Percentiles rank a stretch among this genome's conserved stretches.
phyloP scores from a whole-genome alignment of 2,888 invertebrate genomes.

The Drosophila borealis region DNA sequence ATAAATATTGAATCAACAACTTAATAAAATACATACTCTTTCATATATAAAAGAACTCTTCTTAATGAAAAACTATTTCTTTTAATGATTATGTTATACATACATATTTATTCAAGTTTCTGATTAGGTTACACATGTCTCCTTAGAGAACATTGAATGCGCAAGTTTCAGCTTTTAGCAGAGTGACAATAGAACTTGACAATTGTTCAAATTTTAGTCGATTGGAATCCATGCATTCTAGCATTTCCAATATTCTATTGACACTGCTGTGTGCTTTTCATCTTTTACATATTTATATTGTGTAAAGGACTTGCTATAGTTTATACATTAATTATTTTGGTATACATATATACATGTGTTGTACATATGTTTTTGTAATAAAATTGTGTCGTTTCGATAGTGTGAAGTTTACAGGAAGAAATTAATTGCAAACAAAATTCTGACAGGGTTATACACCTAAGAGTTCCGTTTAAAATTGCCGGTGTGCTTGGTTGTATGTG shows the following conservation, averaged over 20 bases:
- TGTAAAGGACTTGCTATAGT: slow-evolving; percentile 31
- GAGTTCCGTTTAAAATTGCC: slow-evolving; percentile 22
- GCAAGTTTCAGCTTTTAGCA: slow-evolving; percentile 29
- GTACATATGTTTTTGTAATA: slow-evolving; percentile 25
- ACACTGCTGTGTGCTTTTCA: slow-evolving; percentile 6
- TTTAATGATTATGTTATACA: slow-evolving; percentile 55
- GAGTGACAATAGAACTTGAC: slow-evolving; percentile 8
- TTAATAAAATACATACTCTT: too few species aligned
- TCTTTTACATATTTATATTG: slow-evolving; percentile 34
- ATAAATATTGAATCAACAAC: slow-evolving; percentile 28
- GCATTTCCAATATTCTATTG: slow-evolving; percentile 8
- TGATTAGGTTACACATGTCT: slow-evolving; percentile 57
- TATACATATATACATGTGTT: slow-evolving; percentile 27
- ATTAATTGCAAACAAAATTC: slow-evolving; percentile 1
- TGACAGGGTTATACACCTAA: slow-evolving; percentile 17
- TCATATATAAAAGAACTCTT: too few species aligned
- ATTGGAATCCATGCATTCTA: neutral
- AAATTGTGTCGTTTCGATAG: slow-evolving; percentile 33
- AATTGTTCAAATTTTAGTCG: slow-evolving; percentile 6
- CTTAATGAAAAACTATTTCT: neutral
- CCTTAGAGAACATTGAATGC: slow-evolving; percentile 42
- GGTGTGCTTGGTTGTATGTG: slow-evolving; percentile 22
- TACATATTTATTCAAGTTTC: slow-evolving; percentile 59
- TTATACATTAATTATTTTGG: slow-evolving; percentile 16
- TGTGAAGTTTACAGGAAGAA: slow-evolving; percentile 17